These are phyloP conservation scores for Lycocorax pyrrhopterus DNA, from an alignment of 2,113 vertebrate species.

Conservation along the genomic window DNA sequence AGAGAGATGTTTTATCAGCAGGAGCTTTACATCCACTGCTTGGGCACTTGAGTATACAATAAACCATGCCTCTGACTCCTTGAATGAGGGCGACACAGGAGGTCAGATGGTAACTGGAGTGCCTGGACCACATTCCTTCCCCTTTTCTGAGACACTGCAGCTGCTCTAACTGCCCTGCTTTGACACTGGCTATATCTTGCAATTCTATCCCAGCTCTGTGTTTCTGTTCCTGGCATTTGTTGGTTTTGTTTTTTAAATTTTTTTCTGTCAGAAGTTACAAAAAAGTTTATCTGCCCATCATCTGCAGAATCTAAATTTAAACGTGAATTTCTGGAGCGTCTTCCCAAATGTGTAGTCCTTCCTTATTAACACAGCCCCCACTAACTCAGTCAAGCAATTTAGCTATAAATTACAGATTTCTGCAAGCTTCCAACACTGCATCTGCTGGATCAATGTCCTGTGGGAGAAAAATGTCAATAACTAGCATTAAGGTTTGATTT, in stretches of 20 bases:
- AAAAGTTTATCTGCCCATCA: neutral
- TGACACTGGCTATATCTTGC: neutral
- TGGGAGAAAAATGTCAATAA: neutral
- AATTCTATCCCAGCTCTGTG: neutral
- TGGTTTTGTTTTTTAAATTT: fast-evolving
- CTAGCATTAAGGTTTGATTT: neutral
- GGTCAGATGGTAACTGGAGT: neutral
- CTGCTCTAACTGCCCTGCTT: neutral
- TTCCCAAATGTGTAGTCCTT: neutral
- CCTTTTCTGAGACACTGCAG: neutral
- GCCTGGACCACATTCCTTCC: neutral
- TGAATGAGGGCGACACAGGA: neutral
- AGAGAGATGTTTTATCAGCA: neutral
- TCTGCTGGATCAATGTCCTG: neutral
- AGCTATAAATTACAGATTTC: neutral
- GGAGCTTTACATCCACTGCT: neutral
- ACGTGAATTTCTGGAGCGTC: neutral
- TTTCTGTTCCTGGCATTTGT: neutral
- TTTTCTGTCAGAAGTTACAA: neutral
- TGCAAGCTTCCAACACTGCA: neutral
- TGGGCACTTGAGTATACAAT: neutral
- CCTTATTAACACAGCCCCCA: neutral
- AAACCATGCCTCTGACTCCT: neutral
- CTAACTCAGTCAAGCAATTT: neutral
- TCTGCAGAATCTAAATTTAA: neutral